Evolutionary conservation across 92 coral and sea anemone genomes (phyloP), one percentile per base, ranked within the genome.

Genomic region (Parazoanthus darwini): DNA sequence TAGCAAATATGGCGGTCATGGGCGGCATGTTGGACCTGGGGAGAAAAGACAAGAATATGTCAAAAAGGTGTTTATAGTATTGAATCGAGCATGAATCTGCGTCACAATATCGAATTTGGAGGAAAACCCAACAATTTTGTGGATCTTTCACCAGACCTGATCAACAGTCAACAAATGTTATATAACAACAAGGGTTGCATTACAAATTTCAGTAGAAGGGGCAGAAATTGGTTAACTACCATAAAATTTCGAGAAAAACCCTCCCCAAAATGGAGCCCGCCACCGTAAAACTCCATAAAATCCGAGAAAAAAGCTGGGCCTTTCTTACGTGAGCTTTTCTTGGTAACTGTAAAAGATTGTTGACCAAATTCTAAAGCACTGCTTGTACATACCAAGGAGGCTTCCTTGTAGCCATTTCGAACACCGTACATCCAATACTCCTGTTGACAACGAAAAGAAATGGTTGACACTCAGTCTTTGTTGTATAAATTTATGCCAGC

Each of bases 351-450:
- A 23, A 5, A 75, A 75, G 20, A 36, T 3, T 16, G 80, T 15
- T 15, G 38, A 43, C 43, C 10, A 26, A 75, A 43, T 54, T 54
- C 18, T 54, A 3, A 15, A 16, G 22, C 8, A 44, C 23, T 33
- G 81, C 26, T 29, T 48, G 23, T 4, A 74, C 96, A 71, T 87
- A 92, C 98, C 99, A 97, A 16, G 98, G 99, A 22, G 98, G 99
- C 81, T 88, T 93, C 9, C 94, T 93, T 42, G 99, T 95, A 68
- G 98, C 98, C 98, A 97, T 97, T 90, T 97, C 99, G 86, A 74
- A 95, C 29, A 97, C 99, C 1, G 99, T 94, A 71, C 99, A 97
- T 6, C 99, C 99, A 14, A 97, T 91, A 79, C 99, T 95, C 99
- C 99, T 97, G 89, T 50, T 76, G 65, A 59, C 5, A 77, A 87